Conservation (phyloP, 1,140 invertebrate species). For the Drosophila micromelanica region DNA sequence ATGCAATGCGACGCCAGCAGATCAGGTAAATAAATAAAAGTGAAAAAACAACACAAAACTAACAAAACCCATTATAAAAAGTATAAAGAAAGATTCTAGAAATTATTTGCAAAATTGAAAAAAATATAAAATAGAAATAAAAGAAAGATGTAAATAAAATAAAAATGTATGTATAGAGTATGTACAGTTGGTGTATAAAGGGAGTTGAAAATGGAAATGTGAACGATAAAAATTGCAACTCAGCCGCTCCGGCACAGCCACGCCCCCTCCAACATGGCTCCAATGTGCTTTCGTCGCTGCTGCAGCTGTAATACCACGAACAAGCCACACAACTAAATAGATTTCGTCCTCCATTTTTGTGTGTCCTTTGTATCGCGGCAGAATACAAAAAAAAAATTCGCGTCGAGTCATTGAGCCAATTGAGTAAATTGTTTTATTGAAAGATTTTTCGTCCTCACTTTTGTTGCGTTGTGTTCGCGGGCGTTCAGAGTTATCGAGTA, state of each 20-base stretch:
- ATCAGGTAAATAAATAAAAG: conserved; percentile 66
- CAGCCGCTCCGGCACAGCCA: conserved; percentile 15
- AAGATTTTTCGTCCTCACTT: conserved; percentile 71
- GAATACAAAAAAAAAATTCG: conserved; percentile 66
- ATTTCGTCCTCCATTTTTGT: conserved; percentile 36
- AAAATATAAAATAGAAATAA: conserved; percentile 29
- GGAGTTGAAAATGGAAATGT: conserved; percentile 32
- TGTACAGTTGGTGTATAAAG: conserved; percentile 9
- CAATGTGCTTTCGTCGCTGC: conserved; percentile 33
- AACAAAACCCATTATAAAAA: conserved; percentile 11
- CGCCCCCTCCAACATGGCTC: no score
- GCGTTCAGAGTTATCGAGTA: conserved; percentile 28
- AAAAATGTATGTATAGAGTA: background rate
- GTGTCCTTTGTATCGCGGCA: conserved; percentile 37
- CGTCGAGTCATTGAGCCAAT: conserved; percentile 79
- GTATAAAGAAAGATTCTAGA: conserved; percentile 26
- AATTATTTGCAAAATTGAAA: conserved; percentile 81
- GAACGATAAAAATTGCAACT: conserved; percentile 58
- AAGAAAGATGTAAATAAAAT: conserved; percentile 7
- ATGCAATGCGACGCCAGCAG: conserved; percentile 63
- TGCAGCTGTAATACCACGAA: conserved; percentile 49
- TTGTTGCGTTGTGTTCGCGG: conserved; percentile 30
- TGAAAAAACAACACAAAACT: background rate
- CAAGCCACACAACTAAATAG: conserved; percentile 78
- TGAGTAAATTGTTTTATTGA: conserved; percentile 82